phyloP scores from a whole-genome alignment of 2,797 vertebrate species.

The Poecilia velifera region DNA sequence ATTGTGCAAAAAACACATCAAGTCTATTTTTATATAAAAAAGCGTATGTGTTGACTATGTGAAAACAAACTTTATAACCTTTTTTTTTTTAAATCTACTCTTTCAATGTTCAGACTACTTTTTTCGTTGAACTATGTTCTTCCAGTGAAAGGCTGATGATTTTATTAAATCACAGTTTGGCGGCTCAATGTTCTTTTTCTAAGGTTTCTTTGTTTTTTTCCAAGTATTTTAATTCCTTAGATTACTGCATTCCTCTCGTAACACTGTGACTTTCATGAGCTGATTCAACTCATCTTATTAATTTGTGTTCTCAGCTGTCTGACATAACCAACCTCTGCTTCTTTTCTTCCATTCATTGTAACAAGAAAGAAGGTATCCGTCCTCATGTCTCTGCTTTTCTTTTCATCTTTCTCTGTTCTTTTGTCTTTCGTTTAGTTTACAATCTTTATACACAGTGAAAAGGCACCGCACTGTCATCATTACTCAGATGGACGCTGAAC shows the following conservation, averaged over 20 bases:
- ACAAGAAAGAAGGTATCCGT: not conserved
- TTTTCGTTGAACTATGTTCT: not conserved
- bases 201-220: not conserved
- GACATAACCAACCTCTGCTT: not conserved
- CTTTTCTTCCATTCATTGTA: not conserved
- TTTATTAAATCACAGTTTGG: not conserved
- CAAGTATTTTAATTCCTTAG: not conserved
- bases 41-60: not conserved
- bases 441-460: not conserved
- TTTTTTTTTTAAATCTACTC: not conserved
- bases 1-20: not conserved
- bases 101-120: not conserved
- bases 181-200: not conserved
- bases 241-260: not conserved
- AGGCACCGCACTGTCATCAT: not conserved
- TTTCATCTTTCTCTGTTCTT: not conserved
- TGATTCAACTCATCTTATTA: not conserved
- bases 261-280: not conserved
- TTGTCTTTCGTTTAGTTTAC: not conserved
- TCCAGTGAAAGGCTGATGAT: not conserved
- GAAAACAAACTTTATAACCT: no score
- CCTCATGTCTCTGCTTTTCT: slow-evolving; percentile 1
- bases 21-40: not conserved
- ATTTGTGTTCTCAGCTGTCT: not conserved
- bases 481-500: not conserved